Base-by-base conservation (phyloP, 2,888 invertebrate genomes). In the Nomada goodeniana region DNA sequence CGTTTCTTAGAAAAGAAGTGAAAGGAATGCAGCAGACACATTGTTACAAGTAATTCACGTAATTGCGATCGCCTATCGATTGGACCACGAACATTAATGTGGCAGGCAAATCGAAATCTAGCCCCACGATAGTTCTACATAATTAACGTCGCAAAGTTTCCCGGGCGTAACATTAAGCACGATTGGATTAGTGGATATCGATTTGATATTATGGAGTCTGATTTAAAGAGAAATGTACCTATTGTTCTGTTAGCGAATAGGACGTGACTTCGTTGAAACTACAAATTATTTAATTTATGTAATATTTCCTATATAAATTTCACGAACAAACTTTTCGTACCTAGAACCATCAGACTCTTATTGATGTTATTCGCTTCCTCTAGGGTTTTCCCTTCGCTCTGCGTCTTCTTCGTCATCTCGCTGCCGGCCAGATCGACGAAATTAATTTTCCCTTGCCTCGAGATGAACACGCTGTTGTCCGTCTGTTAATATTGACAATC, bases 341-440 rank as follows among this genome's bases (percentile, higher is more conserved):
- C 98, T 88, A 99, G 94, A 7, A 98, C 98, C 96, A 99, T 98
- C 0, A 99, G 95, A 92, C 98, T 98, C 93, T 98, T 98, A 93
- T 99, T 99, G 86, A 99, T 99, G 93, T 98, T 99, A 92, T 99
- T 99, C 0, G 98, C 98, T 92, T 99, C 99, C 91, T 98, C 97
- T 84, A 98, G 94, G 0, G 98, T 98, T 94, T 97, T 98, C 68
- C 97, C 98, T 90, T 96, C 97, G 92, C 97, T 98, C 89, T 96
- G 96, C 0, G 98, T 98, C 93, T 97, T 97, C 92, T 98, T 98
- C 5, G 98, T 98, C 96, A 98, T 98, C 94, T 99, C 98, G 91
- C 98, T 98, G n/a, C 99, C 98, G 0, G 99, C 99, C 80, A 99
- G 94, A 94, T 99, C 99, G 10, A 99, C 98, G 93, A 99, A 98